phyloP scores from a whole-genome alignment of 2,888 invertebrate genomes.

The Adineta ricciae region DNA sequence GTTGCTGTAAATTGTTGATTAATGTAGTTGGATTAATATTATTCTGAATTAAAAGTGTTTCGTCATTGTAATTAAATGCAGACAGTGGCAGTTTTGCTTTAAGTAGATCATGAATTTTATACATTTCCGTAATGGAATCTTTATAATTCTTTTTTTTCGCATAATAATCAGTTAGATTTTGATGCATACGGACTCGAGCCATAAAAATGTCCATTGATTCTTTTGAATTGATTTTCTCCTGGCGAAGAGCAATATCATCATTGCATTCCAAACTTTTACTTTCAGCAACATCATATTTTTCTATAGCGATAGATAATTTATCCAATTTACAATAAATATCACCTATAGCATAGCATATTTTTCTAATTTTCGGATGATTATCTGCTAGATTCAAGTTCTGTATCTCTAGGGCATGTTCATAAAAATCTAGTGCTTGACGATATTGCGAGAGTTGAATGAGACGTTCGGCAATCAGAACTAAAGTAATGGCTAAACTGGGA shows the following conservation, averaged over 20 bases:
- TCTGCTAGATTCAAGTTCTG: background rate
- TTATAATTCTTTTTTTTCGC: background rate
- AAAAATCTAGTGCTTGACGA: background rate
- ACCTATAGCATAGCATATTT: background rate
- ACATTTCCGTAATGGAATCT: background rate
- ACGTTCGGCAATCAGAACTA: background rate
- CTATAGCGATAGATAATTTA: background rate
- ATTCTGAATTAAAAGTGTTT: background rate
- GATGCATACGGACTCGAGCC: conserved; percentile 3
- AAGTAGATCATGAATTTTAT: background rate
- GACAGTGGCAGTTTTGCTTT: background rate
- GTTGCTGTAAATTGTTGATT: background rate
- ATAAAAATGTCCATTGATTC: background rate
- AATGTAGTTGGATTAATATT: background rate
- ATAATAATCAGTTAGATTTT: background rate
- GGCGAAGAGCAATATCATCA: background rate
- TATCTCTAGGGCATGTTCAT: background rate
- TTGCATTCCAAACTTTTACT: background rate
- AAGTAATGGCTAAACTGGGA: background rate
- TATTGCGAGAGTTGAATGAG: background rate
- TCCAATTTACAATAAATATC: background rate
- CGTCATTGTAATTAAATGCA: background rate
- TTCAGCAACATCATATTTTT: background rate
- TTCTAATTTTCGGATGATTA: background rate
- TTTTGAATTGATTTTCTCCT: background rate